Percentiles rank a stretch among this genome's conserved stretches.
Evolutionary conservation across 2,797 vertebrate genomes (phyloP).

Genomic region (Darevskia mixta): DNA sequence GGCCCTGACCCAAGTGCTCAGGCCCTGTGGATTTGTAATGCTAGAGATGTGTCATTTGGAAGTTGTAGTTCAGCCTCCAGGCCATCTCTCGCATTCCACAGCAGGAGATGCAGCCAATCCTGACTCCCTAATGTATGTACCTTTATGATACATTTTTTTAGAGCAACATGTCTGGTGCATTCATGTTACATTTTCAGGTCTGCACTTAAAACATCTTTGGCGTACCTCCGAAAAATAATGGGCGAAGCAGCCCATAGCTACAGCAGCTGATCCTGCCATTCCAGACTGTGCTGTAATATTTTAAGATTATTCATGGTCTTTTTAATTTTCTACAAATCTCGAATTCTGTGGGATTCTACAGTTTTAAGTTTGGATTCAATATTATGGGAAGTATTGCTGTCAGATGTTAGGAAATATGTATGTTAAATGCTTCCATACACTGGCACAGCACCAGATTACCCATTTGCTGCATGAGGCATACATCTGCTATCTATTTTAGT

Average conservation of each 20-base stretch:
- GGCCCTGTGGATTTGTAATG: background rate
- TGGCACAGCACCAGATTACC: slow-evolving; percentile 49
- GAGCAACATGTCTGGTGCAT: background rate
- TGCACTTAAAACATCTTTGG: background rate
- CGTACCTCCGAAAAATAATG: background rate
- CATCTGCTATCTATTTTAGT: slow-evolving; percentile 55
- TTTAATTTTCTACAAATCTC: slow-evolving; percentile 50
- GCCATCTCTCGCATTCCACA: background rate
- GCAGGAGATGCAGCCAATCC: background rate
- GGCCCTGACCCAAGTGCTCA: too few species aligned
- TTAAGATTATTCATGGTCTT: slow-evolving; percentile 55
- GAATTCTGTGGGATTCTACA: slow-evolving; percentile 50
- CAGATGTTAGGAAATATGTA: slow-evolving; percentile 68
- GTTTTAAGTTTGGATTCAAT: slow-evolving; percentile 54
- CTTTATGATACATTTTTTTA: background rate
- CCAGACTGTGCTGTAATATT: slow-evolving; percentile 48
- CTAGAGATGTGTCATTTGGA: slow-evolving; percentile 40
- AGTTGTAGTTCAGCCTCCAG: slow-evolving; percentile 49
- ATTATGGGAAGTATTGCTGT: slow-evolving; percentile 53
- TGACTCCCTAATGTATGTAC: background rate
- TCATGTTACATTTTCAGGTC: background rate
- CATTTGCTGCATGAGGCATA: slow-evolving; percentile 48
- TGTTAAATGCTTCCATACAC: slow-evolving; percentile 50
- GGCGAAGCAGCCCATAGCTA: slow-evolving; percentile 9
- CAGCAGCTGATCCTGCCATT: slow-evolving; percentile 51